Evolutionary conservation across 1,140 invertebrate genomes (phyloP).

Genomic region (Cepaea nemoralis): DNA sequence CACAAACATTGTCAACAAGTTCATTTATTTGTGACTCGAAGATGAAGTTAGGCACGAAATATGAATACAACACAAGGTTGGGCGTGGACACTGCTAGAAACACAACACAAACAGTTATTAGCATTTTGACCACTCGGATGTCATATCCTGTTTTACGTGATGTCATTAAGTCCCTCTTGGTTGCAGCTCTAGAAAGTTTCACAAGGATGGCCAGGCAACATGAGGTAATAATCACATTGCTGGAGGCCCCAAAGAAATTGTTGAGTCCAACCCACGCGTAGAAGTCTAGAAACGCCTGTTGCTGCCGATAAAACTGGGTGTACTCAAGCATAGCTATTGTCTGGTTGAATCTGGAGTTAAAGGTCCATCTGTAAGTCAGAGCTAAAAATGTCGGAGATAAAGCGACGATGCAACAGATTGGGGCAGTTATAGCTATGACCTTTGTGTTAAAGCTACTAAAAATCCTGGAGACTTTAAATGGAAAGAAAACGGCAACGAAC

Average conservation of each 20-base stretch:
- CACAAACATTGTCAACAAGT: not conserved
- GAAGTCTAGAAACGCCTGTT: not conserved
- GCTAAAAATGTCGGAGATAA: not conserved
- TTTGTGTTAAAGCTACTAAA: not conserved
- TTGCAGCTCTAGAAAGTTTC: not conserved
- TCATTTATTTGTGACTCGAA: not conserved
- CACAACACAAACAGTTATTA: not conserved
- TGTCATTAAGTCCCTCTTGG: not conserved
- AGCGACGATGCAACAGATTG: not conserved
- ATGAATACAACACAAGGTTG: too few species aligned
- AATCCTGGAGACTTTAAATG: too few species aligned
- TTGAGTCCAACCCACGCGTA: not conserved
- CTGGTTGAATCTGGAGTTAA: not conserved
- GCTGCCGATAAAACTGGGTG: not conserved
- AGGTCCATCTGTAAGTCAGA: not conserved
- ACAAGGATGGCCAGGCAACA: not conserved
- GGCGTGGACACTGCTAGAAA: not conserved
- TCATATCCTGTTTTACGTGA: not conserved
- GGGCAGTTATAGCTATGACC: not conserved
- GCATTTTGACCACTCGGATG: slow-evolving; percentile 5
- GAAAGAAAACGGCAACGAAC: too few species aligned
- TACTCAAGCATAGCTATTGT: not conserved
- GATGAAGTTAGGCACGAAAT: not conserved
- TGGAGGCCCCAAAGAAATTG: not conserved
- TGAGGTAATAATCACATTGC: not conserved